Evolutionary conservation across 2,113 vertebrate genomes (phyloP).

Genomic region (Maylandia zebra): DNA sequence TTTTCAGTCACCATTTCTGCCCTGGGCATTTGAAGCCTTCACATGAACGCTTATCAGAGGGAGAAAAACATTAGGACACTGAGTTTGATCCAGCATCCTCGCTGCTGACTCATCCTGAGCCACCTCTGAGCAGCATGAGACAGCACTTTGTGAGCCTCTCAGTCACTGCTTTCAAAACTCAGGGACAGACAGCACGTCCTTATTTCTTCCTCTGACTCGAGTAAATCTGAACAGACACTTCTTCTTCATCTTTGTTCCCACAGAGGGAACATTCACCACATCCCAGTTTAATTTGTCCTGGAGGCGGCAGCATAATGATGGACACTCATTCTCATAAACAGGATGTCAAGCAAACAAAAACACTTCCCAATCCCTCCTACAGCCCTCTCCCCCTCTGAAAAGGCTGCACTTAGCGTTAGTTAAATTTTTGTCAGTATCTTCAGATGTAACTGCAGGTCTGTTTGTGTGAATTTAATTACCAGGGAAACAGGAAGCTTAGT

Average conservation of each 20-base stretch:
- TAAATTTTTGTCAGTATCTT: neutral
- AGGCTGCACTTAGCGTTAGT: neutral
- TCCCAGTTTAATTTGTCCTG: neutral
- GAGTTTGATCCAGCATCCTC: neutral
- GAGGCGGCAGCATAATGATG: neutral
- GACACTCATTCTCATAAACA: neutral
- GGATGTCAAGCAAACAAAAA: neutral
- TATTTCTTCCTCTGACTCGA: neutral
- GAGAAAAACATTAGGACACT: neutral
- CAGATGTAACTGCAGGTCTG: neutral
- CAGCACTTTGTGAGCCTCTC: conserved; percentile 1
- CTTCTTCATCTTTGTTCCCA: neutral
- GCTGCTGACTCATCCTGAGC: conserved; percentile 31
- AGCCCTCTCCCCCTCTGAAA: neutral
- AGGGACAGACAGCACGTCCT: neutral
- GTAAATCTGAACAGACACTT: neutral
- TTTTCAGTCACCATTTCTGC: neutral
- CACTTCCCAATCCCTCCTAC: neutral
- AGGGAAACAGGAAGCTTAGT: conserved; percentile 16
- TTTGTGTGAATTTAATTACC: conserved; percentile 38
- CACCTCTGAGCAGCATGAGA: neutral
- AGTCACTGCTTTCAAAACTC: conserved; percentile 13
- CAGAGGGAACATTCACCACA: neutral
- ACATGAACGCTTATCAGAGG: neutral
- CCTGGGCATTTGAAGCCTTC: neutral